These are phyloP conservation scores for Tyto alba DNA, from an alignment of 2,113 vertebrate genomes.

Conservation along the genomic window DNA sequence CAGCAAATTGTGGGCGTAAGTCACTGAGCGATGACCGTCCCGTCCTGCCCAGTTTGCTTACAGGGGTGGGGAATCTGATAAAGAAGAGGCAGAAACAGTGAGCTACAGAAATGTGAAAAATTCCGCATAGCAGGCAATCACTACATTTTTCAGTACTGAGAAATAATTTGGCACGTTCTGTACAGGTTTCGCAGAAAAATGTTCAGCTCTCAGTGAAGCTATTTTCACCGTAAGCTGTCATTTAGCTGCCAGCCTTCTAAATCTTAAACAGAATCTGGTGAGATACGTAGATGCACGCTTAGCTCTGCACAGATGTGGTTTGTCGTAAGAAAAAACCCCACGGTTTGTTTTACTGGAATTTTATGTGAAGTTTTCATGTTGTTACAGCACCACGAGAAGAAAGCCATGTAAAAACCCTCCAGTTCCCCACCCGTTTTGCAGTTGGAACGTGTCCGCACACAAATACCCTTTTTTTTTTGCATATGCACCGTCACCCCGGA, in stretches of 20 bases:
- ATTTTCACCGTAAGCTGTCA: background rate
- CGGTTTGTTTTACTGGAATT: background rate
- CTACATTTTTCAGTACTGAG: background rate
- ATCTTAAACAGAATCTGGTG: background rate
- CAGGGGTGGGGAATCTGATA: background rate
- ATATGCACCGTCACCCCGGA: fast-evolving
- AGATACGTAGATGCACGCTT: fast-evolving
- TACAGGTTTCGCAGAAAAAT: background rate
- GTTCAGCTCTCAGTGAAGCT: background rate
- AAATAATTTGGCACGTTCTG: background rate
- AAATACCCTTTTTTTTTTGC: background rate
- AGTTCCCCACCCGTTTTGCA: background rate
- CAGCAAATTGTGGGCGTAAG: fast-evolving
- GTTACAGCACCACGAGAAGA: background rate
- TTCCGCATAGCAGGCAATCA: background rate
- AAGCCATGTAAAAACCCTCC: background rate
- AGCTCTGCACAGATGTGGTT: background rate
- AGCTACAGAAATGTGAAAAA: background rate
- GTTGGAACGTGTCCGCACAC: background rate
- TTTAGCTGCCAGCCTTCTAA: background rate
- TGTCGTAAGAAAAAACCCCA: background rate
- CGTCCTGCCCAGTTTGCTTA: background rate
- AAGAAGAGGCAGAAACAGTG: background rate
- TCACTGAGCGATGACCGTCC: background rate
- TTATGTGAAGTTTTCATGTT: background rate